Evolutionary conservation across 92 coral and sea anemone species (phyloP).

Genomic region (Nematostella vectensis): DNA sequence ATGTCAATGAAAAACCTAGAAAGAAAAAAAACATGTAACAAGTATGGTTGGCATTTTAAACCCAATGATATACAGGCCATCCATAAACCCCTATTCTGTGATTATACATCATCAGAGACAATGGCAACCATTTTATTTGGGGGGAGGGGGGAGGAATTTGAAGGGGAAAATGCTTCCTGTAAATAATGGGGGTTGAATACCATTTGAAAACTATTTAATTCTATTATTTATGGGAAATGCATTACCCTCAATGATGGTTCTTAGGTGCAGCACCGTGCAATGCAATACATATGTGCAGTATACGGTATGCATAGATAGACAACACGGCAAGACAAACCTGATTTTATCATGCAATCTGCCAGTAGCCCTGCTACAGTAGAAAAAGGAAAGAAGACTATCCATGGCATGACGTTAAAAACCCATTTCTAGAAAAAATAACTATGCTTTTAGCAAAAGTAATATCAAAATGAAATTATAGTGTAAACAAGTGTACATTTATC

Average conservation of each 20-base stretch:
- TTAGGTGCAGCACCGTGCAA: too few relatives aligned
- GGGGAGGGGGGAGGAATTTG: slow-evolving; percentile 1
- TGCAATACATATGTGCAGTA: too few relatives aligned
- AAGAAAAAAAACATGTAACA: slow-evolving; percentile 8
- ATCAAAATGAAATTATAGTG: neutral
- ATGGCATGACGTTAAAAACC: slow-evolving; percentile 88
- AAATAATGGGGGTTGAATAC: too few relatives aligned
- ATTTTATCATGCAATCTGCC: slow-evolving; percentile 79
- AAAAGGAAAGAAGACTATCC: slow-evolving; percentile 76
- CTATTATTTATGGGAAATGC: too few relatives aligned
- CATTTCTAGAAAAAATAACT: slow-evolving; percentile 51
- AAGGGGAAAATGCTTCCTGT: too few relatives aligned
- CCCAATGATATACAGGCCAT: neutral
- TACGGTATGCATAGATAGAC: too few relatives aligned
- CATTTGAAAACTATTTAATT: too few relatives aligned
- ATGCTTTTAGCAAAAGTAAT: slow-evolving; percentile 2
- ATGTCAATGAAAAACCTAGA: slow-evolving; percentile 81
- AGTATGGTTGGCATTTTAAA: neutral
- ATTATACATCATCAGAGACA: too few relatives aligned
- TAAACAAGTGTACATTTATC: too few relatives aligned
- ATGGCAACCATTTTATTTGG: neutral
- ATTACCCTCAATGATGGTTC: too few relatives aligned
- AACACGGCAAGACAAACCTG: slow-evolving; percentile 57
- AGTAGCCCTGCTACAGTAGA: slow-evolving; percentile 58
- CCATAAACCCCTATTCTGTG: too few relatives aligned